These are phyloP conservation scores for Eledone cirrhosa DNA, from an alignment of 2,888 invertebrate genomes.

Conservation along the genomic window DNA sequence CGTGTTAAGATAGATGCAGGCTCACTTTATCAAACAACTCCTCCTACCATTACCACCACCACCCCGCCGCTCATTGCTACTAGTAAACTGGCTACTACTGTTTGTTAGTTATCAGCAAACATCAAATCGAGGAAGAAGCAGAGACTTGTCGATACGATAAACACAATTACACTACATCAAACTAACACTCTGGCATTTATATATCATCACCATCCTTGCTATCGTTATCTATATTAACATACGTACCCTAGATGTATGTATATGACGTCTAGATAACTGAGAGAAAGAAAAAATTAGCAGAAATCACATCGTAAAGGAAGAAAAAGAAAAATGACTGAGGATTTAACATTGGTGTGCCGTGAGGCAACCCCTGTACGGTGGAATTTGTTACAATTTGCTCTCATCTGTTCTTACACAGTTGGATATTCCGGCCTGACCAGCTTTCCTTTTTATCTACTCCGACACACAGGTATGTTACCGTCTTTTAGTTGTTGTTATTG, in stretches of 20 bases:
- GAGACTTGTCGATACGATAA: neutral
- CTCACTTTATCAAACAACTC: no score
- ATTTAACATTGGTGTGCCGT: neutral
- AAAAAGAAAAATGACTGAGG: constrained; percentile 14
- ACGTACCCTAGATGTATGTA: no score
- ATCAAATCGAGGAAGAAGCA: neutral
- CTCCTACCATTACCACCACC: no score
- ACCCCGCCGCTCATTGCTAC: no score
- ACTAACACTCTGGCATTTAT: no score
- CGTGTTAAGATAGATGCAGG: neutral
- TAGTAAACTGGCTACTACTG: no score
- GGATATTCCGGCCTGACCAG: constrained; percentile 56
- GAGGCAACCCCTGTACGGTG: constrained; percentile 40
- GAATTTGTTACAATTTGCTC: constrained; percentile 57
- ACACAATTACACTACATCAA: neutral
- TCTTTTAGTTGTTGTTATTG: neutral
- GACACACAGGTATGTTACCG: constrained; percentile 53
- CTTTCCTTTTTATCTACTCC: constrained; percentile 56
- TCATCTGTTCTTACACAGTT: constrained; percentile 54
- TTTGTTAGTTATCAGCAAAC: no score
- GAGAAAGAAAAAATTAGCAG: neutral
- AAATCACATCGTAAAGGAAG: neutral
- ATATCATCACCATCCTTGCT: no score
- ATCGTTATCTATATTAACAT: no score
- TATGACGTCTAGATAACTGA: neutral